A percentile compares a stretch with the other conserved stretches of the same genome.
Conservation (phyloP, 2,113 vertebrate species). For the Microtus richardsoni region DNA sequence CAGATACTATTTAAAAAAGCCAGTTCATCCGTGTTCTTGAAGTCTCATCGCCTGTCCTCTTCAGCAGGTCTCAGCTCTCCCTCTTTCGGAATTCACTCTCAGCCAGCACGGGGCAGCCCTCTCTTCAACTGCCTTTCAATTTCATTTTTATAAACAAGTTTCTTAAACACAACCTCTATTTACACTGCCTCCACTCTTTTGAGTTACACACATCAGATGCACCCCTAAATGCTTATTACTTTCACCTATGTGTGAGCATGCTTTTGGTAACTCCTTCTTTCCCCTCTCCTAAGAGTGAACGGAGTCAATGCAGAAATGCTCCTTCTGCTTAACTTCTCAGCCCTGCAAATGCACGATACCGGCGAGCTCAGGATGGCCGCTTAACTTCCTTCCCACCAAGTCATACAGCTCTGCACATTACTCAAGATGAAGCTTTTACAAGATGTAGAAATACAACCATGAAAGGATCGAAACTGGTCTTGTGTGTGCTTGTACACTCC, state of each 20-base stretch:
- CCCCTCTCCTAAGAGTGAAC: not conserved
- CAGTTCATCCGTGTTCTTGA: not conserved
- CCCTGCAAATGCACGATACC: not conserved
- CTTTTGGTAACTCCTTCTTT: not conserved
- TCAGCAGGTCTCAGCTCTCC: not conserved
- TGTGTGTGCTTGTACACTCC: not conserved
- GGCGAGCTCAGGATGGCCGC: not conserved
- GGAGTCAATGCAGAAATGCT: not conserved
- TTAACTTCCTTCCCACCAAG: not conserved
- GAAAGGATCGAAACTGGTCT: not conserved
- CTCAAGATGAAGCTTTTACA: not conserved
- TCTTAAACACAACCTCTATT: not conserved
- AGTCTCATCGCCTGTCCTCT: not conserved
- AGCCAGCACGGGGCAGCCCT: not conserved
- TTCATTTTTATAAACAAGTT: slow-evolving; percentile 13
- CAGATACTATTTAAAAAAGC: not conserved
- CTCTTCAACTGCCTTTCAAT: slow-evolving; percentile 16
- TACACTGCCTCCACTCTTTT: not conserved
- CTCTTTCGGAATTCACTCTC: not conserved
- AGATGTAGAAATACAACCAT: not conserved
- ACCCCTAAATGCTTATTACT: not conserved
- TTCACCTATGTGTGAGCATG: not conserved
- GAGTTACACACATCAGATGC: not conserved
- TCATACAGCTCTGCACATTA: not conserved
- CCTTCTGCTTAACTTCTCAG: not conserved